Conservation (phyloP, 2,797 vertebrate species). For the Salarias fasciatus region DNA sequence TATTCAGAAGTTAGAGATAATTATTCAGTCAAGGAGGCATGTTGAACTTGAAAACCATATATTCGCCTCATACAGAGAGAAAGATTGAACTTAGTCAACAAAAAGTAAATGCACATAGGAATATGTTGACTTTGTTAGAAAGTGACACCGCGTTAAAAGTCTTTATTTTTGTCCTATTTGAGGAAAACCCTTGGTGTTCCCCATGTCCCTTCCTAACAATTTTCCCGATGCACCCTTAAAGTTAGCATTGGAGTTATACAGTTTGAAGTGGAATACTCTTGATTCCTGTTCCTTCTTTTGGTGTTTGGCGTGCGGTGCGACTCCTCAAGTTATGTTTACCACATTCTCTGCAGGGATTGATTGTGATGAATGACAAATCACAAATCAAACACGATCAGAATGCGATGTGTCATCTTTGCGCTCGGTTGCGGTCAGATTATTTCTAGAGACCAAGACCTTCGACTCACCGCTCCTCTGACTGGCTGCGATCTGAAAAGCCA, state of each 20-base stretch:
- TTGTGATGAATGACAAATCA: slow-evolving; percentile 7
- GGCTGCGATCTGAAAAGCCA: slow-evolving; percentile 30
- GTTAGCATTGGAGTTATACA: not conserved
- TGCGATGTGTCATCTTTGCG: slow-evolving; percentile 42
- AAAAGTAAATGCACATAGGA: too few species aligned
- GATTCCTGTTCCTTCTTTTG: not conserved
- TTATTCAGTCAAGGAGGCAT: too few species aligned
- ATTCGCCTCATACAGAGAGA: too few species aligned
- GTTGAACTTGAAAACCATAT: too few species aligned
- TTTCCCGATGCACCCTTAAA: too few species aligned
- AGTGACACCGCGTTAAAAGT: too few species aligned
- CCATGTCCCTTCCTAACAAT: too few species aligned
- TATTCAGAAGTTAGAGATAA: too few species aligned
- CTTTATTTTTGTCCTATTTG: too few species aligned
- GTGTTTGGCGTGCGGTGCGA: not conserved
- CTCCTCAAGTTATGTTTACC: slow-evolving; percentile 8
- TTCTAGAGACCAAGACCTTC: slow-evolving; percentile 43
- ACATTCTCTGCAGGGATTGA: slow-evolving; percentile 29
- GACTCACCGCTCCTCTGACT: slow-evolving; percentile 28
- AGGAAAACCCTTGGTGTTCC: too few species aligned
- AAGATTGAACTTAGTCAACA: too few species aligned
- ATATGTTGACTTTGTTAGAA: too few species aligned
- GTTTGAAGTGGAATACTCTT: not conserved
- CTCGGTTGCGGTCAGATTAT: slow-evolving; percentile 33
- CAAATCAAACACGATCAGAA: slow-evolving; percentile 38